These are phyloP conservation scores for Pteromalus puparum DNA, from an alignment of 1,140 invertebrate genomes.

Conservation along the genomic window DNA sequence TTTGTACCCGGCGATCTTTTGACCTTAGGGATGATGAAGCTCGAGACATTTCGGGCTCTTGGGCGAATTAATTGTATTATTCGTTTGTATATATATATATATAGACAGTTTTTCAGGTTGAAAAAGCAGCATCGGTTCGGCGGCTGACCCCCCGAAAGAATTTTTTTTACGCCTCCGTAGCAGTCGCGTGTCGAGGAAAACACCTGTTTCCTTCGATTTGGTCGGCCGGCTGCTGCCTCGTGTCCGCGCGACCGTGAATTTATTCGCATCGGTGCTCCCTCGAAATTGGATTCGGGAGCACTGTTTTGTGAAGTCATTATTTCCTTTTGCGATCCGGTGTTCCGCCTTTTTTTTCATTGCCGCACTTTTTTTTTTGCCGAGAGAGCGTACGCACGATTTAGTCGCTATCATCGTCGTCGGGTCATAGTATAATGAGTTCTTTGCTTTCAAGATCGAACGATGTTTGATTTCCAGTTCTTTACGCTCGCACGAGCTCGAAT, in stretches of 20 bases:
- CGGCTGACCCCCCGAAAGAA: neutral
- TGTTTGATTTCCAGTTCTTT: neutral
- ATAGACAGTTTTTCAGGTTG: neutral
- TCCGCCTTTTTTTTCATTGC: neutral
- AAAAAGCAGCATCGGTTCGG: neutral
- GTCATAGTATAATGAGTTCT: too few species aligned
- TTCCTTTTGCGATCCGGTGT: slow-evolving; percentile 31
- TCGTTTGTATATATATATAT: too few species aligned
- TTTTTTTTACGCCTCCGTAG: neutral
- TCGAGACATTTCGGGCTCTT: too few species aligned
- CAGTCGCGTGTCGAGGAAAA: slow-evolving; percentile 11
- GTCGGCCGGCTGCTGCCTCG: slow-evolving; percentile 21
- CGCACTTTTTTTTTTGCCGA: neutral
- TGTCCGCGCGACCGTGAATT: slow-evolving; percentile 47
- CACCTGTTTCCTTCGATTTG: slow-evolving; percentile 43
- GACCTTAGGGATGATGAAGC: too few species aligned
- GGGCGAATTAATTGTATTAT: neutral
- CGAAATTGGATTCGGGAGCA: slow-evolving; percentile 48
- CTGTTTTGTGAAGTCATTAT: slow-evolving; percentile 51
- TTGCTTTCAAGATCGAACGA: neutral
- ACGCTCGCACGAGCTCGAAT: neutral
- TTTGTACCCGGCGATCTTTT: too few species aligned
- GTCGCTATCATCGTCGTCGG: neutral
- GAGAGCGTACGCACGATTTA: neutral
- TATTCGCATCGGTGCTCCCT: slow-evolving; percentile 47